Percentiles rank a stretch among this genome's conserved stretches.
These are phyloP conservation scores for Hippoglossus stenolepis DNA, from an alignment of 2,113 vertebrate genomes.

Conservation along the genomic window DNA sequence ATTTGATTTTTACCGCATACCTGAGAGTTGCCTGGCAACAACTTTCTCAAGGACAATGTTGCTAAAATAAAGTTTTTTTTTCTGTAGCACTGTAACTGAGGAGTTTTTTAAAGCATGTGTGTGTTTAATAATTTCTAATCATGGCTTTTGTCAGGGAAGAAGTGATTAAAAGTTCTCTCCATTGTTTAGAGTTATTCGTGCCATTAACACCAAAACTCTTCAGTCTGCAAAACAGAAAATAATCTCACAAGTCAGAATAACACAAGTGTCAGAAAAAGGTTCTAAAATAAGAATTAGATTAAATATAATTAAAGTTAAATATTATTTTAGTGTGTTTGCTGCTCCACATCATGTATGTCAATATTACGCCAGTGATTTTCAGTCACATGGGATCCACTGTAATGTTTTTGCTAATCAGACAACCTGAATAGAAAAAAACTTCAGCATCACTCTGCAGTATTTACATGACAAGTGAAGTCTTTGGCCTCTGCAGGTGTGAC, in stretches of 20 bases:
- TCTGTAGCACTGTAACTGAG: background rate
- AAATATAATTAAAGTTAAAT: too few species aligned
- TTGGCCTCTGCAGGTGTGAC: too few species aligned
- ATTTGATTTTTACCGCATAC: slow-evolving; percentile 7
- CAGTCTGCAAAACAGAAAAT: background rate
- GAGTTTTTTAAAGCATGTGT: background rate
- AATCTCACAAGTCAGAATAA: background rate
- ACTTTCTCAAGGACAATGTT: slow-evolving; percentile 31
- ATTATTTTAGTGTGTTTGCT: too few species aligned
- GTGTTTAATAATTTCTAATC: background rate
- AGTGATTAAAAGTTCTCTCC: background rate
- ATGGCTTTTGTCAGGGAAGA: background rate
- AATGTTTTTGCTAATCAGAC: too few species aligned
- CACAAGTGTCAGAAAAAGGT: too few species aligned
- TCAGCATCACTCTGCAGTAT: too few species aligned
- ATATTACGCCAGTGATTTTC: too few species aligned
- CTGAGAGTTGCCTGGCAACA: slow-evolving; percentile 59
- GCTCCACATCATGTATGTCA: too few species aligned
- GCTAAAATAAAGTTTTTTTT: background rate
- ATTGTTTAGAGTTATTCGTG: background rate
- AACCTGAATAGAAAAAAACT: too few species aligned
- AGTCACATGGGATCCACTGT: too few species aligned
- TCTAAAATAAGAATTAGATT: too few species aligned
- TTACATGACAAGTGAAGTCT: too few species aligned
- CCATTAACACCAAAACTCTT: background rate